Evolutionary conservation across 2,113 vertebrate genomes (phyloP), one percentile per base, ranked within the genome.

Genomic region (Clinocottus analis): DNA sequence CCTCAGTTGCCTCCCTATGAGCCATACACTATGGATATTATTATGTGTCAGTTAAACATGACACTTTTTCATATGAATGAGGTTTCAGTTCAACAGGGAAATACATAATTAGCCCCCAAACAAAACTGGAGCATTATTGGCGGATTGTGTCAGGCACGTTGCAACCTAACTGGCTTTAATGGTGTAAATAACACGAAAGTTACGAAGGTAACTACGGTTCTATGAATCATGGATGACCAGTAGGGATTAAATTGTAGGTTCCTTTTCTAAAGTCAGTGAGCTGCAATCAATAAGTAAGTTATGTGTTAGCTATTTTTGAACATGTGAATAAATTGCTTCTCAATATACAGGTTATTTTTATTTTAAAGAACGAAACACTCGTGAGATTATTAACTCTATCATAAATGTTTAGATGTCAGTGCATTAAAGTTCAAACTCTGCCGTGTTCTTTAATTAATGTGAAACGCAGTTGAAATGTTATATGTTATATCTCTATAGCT

Each of bases 401-500:
- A 43, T 43, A 43, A 3, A 21, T 33, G 14, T 39, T 14, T 61
- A 31, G 59, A 10, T 21, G n/a, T 60, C 9, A 60, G 19, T 35
- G 17, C 17, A 29, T 21, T 21, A 19, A 21, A 60, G 29, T 60
- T 59, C 12, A 17, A 29, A 62, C 33, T 11, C 10, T 37, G 29
- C 10, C 60, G 37, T 12, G 29, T 33, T 13, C 31, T 35, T 17
- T 21, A 35, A 12, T 35, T 33, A 35, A 3, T 35, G 10, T 62
- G 11, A 13, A 37, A 37, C n/a, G 6, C n/a, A 37, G 21, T 13
- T 39, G 1, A 39, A 43, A 43, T 64, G 29, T 16, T 25, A 64
- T 25, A 37, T 61, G 6, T 59, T 25, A 23, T 61, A 27, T 47
- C 43, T 95, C 94, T 55, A 95, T 29, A 95, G 95, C 67, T 95